Conservation (phyloP, 2,797 vertebrate genomes). For the Sebastes oblongus region DNA sequence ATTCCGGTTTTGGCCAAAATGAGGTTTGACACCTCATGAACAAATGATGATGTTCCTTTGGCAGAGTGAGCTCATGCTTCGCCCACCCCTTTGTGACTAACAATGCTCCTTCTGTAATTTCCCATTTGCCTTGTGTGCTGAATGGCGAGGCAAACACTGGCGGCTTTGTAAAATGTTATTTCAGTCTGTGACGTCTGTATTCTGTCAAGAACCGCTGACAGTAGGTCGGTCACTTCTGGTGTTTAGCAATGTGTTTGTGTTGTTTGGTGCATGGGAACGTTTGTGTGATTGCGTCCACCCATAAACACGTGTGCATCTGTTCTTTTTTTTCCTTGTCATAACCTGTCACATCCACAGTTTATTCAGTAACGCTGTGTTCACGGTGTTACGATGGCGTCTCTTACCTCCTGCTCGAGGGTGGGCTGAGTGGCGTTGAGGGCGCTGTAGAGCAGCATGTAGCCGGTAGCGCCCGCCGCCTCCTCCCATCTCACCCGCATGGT, state of each 20-base stretch:
- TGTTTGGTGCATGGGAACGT: not conserved
- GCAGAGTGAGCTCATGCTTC: constrained; percentile 65
- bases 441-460: constrained; percentile 89
- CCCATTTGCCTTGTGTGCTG: constrained; percentile 30
- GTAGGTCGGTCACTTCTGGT: constrained; percentile 18
- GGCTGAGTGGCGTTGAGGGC: constrained; percentile 87
- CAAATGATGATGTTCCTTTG: constrained; percentile 58
- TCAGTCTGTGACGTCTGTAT: constrained; percentile 52
- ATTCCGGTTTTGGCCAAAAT: constrained; percentile 46
- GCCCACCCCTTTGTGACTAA: constrained; percentile 49
- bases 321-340: not conserved
- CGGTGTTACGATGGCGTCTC: not conserved
- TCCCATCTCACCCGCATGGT: constrained; percentile 94
- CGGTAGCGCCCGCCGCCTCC: constrained; percentile 84
- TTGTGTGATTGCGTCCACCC: not conserved
- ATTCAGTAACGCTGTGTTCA: constrained; percentile 2
- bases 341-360: constrained; percentile 14
- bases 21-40: constrained; percentile 64
- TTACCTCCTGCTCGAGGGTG: constrained; percentile 88
- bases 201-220: constrained; percentile 53
- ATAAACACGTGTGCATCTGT: constrained; percentile 4
- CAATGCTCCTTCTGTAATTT: constrained; percentile 58
- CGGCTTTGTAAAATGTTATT: constrained; percentile 55
- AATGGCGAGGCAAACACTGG: constrained; percentile 52
- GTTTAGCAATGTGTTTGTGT: constrained; percentile 2